Conservation (phyloP, 2,797 vertebrate genomes). For the Clarias pachynema region DNA sequence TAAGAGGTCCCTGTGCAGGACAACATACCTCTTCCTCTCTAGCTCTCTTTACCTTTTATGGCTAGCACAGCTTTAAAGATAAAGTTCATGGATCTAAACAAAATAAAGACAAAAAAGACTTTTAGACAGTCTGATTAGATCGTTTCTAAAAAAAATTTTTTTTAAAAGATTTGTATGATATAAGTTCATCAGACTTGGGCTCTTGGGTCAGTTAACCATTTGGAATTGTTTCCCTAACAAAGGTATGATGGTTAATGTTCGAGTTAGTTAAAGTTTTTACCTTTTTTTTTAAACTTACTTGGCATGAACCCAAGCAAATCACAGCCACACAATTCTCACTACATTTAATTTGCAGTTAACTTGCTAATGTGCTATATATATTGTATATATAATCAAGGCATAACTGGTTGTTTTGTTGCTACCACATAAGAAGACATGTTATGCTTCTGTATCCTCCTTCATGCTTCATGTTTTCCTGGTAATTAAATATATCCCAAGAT, state of each 20-base stretch:
- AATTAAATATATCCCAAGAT: not conserved
- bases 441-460: not conserved
- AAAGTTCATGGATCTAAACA: not conserved
- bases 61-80: slow-evolving; percentile 8
- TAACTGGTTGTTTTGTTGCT: not conserved
- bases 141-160: not conserved
- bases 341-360: not conserved
- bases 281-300: not conserved
- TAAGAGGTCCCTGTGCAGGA: slow-evolving; percentile 28
- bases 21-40: slow-evolving; percentile 32
- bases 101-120: not conserved
- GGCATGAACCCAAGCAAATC: not conserved
- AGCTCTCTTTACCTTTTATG: not conserved
- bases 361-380: not conserved
- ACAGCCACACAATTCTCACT: not conserved
- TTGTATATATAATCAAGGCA: not conserved
- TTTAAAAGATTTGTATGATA: not conserved
- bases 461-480: not conserved
- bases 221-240: not conserved
- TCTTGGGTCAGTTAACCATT: not conserved
- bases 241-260: not conserved
- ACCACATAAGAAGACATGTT: not conserved
- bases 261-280: not conserved
- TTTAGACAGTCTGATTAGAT: not conserved
- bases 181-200: not conserved